These are phyloP conservation scores for Perdix hodgsoniae DNA, from an alignment of 2,797 vertebrate species.

Conservation along the genomic window DNA sequence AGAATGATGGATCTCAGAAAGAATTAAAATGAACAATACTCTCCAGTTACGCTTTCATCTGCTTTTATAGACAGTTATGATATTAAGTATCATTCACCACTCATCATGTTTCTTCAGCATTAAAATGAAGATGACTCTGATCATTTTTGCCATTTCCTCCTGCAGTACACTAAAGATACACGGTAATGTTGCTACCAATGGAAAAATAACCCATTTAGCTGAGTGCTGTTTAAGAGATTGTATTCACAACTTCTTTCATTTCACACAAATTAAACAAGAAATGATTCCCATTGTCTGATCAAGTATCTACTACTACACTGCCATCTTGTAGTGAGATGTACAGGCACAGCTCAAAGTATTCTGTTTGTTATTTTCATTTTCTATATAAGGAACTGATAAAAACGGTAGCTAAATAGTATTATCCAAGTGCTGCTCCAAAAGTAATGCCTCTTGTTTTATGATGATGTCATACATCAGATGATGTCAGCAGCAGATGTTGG, in stretches of 20 bases:
- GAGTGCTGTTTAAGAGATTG: conserved; percentile 45
- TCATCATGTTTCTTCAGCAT: conserved; percentile 51
- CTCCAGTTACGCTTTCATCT: conserved; percentile 53
- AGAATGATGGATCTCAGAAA: conserved; percentile 42
- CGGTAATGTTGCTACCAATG: conserved; percentile 33
- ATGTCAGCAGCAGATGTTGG: not conserved
- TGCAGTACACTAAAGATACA: conserved; percentile 17
- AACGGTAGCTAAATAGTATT: not conserved
- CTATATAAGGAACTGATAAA: not conserved
- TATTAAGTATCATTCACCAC: conserved; percentile 52
- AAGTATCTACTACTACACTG: conserved; percentile 4
- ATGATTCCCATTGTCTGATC: conserved; percentile 31
- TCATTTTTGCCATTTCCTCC: conserved; percentile 63
- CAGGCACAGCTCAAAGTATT: not conserved
- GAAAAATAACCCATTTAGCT: conserved; percentile 63
- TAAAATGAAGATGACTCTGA: conserved; percentile 40
- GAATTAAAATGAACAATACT: conserved; percentile 29
- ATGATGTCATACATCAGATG: too few relatives aligned
- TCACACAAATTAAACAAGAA: conserved; percentile 48
- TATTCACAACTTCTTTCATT: conserved; percentile 47
- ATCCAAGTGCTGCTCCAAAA: too few relatives aligned
- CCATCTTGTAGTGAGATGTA: not conserved
- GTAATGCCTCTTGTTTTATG: not conserved
- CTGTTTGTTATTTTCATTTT: not conserved
- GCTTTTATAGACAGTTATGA: conserved; percentile 26